Evolutionary conservation across 2,888 invertebrate species (phyloP).

Genomic region (Leucoma salicis): DNA sequence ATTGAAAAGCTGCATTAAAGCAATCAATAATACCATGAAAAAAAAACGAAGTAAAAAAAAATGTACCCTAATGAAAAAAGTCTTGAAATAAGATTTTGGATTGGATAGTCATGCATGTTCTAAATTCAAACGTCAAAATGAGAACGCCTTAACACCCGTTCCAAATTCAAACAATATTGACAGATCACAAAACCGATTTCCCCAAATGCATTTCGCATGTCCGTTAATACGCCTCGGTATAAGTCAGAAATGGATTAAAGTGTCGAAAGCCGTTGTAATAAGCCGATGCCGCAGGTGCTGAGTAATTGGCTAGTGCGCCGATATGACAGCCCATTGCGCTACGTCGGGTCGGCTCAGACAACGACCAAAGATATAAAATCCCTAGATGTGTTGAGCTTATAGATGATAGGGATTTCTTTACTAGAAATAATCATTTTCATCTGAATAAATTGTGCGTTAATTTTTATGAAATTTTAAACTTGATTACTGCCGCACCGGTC

Average conservation of each 20-base stretch:
- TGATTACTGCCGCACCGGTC: no score
- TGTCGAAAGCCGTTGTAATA: conserved; percentile 43
- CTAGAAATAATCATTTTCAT: no score
- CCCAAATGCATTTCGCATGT: conserved; percentile 4
- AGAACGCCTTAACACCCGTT: background rate
- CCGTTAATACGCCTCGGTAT: conserved; percentile 1
- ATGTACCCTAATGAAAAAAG: no score
- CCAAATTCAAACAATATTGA: background rate
- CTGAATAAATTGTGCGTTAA: no score
- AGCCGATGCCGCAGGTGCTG: conserved; percentile 46
- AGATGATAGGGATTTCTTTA: no score
- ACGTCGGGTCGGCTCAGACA: conserved; percentile 6
- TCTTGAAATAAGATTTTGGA: no score
- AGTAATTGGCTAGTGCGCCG: conserved; percentile 52
- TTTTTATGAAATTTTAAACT: no score
- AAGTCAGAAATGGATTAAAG: conserved; percentile 50
- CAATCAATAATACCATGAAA: no score
- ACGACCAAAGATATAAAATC: background rate
- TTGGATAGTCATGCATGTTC: background rate
- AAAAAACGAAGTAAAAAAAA: no score
- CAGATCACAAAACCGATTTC: background rate
- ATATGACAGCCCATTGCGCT: conserved; percentile 49
- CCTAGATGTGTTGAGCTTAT: background rate
- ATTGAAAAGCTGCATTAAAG: no score
- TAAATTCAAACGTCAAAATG: background rate